phyloP scores from a whole-genome alignment of 2,888 invertebrate species.

The Acanthopleura granulata region DNA sequence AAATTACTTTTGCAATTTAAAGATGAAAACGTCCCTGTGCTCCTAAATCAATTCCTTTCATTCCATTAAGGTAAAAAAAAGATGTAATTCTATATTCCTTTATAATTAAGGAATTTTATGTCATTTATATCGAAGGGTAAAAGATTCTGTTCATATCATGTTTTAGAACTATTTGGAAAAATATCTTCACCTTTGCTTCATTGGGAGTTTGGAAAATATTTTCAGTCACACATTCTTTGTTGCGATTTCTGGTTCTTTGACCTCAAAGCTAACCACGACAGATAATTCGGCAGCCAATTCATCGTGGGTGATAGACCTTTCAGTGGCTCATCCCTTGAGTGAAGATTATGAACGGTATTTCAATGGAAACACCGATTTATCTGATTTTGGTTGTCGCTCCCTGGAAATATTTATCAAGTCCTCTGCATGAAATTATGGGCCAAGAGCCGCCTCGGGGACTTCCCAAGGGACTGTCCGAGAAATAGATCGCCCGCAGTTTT shows the following conservation, averaged over 20 bases:
- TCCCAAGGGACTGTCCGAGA: not conserved
- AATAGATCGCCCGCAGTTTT: not conserved
- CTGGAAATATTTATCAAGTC: conserved; percentile 16
- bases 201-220: not conserved
- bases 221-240: not conserved
- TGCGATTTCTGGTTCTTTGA: not conserved
- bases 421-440: conserved; percentile 15
- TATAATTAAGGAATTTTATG: too few relatives aligned
- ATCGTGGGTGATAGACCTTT: conserved; percentile 7
- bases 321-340: not conserved
- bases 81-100: too few relatives aligned
- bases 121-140: too few relatives aligned
- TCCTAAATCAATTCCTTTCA: too few relatives aligned
- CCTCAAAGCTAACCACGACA: not conserved
- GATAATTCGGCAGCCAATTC: conserved; percentile 6
- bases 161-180: too few relatives aligned
- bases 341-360: conserved; percentile 2
- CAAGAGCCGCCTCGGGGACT: not conserved
- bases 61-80: too few relatives aligned
- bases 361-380: conserved; percentile 18
- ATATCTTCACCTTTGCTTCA: too few relatives aligned
- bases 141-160: too few relatives aligned
- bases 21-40: too few relatives aligned
- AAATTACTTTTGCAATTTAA: too few relatives aligned
- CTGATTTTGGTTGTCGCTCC: conserved; percentile 20